Evolutionary conservation across 2,797 vertebrate genomes (phyloP), one percentile per base, ranked within the genome.

Genomic region (Anabas testudineus): DNA sequence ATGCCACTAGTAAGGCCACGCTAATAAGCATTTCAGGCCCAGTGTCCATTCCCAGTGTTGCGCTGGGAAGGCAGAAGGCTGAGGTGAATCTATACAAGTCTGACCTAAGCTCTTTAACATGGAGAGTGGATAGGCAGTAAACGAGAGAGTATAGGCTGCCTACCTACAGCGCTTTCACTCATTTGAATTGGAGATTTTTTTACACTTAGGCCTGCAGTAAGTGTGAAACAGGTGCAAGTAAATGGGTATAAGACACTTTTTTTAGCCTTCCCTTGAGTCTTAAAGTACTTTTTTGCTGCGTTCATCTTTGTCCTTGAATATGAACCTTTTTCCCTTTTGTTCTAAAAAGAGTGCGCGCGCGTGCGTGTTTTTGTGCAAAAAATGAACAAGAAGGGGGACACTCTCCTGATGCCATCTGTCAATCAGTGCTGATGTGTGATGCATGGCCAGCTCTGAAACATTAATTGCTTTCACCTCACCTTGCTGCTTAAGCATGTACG

Each of bases 391-490:
- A 77, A 62, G 34, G 34, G 46, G 65, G 71, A 78, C 76, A 15
- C 74, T 73, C 81, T 87, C 83, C 82, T 63, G 81, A 83, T 87
- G 89, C 84, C 61, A 80, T 60, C 84, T 86, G 89, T 88, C 88
- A 91, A 82, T 92, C 89, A 92, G 41, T 0, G 36, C 68, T 42
- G 76, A 75, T 70, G 59, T 74, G 84, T 83, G 84, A 87, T 79
- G 82, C 86, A 83, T 81, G 70, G 74, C 76, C 67, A 19, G 63
- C 77, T 78, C 70, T 42, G 49, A 64, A 85, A 74, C 85, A 82
- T 85, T 90, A 93, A 92, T 89, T 89, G 85, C 83, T 88, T 88
- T 89, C 78, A 76, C 73, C 80, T 89, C 73, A 78, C 78, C 67
- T 89, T 74, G 67, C 66, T 53, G 58, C 72, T 16, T 52, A 34